Percentiles rank a stretch among this genome's conserved stretches.
Conservation (phyloP, 2,888 invertebrate species). For the Lysandra coridon region DNA sequence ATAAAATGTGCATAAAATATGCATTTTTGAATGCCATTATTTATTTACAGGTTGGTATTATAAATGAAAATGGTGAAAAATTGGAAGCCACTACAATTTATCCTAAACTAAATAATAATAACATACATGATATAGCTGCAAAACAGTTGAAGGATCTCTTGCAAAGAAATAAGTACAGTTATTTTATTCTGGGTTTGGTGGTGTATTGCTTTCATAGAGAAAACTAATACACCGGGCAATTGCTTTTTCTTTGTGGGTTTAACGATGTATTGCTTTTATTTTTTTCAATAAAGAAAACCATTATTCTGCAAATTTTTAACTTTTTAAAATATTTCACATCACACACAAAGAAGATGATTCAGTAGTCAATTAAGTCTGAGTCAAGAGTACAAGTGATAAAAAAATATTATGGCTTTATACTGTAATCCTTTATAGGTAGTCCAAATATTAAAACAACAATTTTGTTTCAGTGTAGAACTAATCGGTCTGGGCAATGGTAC, state of each 20-base stretch:
- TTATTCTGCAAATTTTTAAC: background rate
- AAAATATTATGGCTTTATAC: no score
- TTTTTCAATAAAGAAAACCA: conserved; percentile 45
- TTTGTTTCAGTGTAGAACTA: conserved; percentile 82
- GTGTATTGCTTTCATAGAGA: background rate
- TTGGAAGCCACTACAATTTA: conserved; percentile 85
- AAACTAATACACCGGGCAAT: no score
- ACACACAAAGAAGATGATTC: background rate
- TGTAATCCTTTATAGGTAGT: background rate
- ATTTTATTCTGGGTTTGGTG: background rate
- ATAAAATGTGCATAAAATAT: background rate
- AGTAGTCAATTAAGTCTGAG: no score
- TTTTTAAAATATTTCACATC: background rate
- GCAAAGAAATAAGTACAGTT: conserved; percentile 73
- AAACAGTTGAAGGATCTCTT: conserved; percentile 78
- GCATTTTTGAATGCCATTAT: background rate
- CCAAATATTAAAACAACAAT: background rate
- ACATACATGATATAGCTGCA: conserved; percentile 64
- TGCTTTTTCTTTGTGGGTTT: no score
- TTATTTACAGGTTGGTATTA: conserved; percentile 81
- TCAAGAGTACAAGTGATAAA: no score
- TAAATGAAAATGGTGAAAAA: conserved; percentile 86
- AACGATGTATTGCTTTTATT: conserved; percentile 24
- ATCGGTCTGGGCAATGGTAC: conserved; percentile 95
- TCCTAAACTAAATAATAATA: conserved; percentile 75